Conservation (phyloP, 2,888 invertebrate genomes). For the Julus scandinavius region DNA sequence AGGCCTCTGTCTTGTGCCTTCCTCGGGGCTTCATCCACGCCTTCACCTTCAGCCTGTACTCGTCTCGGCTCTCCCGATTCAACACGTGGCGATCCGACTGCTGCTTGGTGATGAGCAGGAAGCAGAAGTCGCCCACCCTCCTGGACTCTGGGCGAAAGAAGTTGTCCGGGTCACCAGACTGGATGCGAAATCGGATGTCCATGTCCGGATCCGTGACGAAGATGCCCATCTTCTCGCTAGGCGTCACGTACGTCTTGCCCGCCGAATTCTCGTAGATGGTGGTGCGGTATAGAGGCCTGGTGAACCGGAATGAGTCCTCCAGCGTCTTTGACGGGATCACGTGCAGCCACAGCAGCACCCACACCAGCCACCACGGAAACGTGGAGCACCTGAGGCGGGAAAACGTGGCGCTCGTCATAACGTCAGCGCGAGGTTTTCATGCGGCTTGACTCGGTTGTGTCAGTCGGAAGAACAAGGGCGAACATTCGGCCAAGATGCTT, state of each 20-base stretch:
- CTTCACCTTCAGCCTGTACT: constrained; percentile 81
- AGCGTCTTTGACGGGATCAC: not conserved
- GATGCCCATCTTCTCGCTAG: constrained; percentile 81
- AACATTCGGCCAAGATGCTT: not conserved
- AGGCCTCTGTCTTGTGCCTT: constrained; percentile 63
- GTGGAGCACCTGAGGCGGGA: constrained; percentile 27
- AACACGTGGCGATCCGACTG: constrained; percentile 87
- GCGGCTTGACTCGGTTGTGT: constrained; percentile 11
- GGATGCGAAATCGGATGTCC: constrained; percentile 83
- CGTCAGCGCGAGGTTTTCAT: not conserved
- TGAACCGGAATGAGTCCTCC: constrained; percentile 73
- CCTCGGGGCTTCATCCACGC: constrained; percentile 72
- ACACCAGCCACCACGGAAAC: constrained; percentile 44
- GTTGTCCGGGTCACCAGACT: constrained; percentile 86
- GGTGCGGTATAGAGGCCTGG: constrained; percentile 81
- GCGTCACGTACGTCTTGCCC: constrained; percentile 82
- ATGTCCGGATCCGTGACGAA: constrained; percentile 66
- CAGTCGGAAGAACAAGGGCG: not conserved
- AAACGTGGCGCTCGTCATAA: not conserved
- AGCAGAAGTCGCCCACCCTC: constrained; percentile 89
- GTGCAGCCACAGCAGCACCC: constrained; percentile 48
- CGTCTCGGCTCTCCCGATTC: constrained; percentile 90
- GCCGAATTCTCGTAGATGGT: constrained; percentile 89
- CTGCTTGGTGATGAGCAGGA: constrained; percentile 87
- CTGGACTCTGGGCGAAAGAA: constrained; percentile 93